Evolutionary conservation across 1,140 invertebrate species (phyloP), one percentile per base, ranked within the genome.

Genomic region (Radopholus similis): DNA sequence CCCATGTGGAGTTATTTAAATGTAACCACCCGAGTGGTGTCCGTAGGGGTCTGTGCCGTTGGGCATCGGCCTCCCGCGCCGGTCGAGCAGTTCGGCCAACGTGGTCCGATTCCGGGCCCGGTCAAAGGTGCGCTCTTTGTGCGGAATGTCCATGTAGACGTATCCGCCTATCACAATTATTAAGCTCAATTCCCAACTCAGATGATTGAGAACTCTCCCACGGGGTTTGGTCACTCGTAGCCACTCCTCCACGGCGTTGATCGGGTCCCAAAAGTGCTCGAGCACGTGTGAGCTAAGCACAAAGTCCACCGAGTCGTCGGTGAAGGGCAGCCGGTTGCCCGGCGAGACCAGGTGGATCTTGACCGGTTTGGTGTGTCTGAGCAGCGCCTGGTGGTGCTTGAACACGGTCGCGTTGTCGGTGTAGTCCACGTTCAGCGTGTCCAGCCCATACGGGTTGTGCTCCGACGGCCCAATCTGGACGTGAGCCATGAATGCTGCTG

Each of bases 241-340:
- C 64, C 32, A 62, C 56, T 66, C 51, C n/a, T 66, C 35, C 32
- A 54, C 56, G 26, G 64, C 26, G 26, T 58, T 66, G 38, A 66
- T 66, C 26, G 64, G 64, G 32, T 66, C 64, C 54, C 40, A 66
- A 56, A 66, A 66, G 21, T 66, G 64, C 32, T 66, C 64, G 28
- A 66, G 47, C 21, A 54, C 47, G 44, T 66, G 64, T 15, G 64
- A 66, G 26, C 53, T 66, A 32, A 66, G 15, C 34, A 66, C 64
- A 66, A 66, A 66, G 30, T 66, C 51, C 15, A 57, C 37, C 2
- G 64, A 58, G 28, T 38, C 34, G 15, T 66, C 42, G 3, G 58
- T 23, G 28, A 66, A 64, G 8, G 64, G 64, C 26, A 66, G 53
- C 38, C 42, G 35, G 51, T 66, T 53, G 11, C 64, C 64, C 3